Evolutionary conservation across 2,888 invertebrate genomes (phyloP), one percentile per base, ranked within the genome.

Genomic region (Epinotia brunnichana): DNA sequence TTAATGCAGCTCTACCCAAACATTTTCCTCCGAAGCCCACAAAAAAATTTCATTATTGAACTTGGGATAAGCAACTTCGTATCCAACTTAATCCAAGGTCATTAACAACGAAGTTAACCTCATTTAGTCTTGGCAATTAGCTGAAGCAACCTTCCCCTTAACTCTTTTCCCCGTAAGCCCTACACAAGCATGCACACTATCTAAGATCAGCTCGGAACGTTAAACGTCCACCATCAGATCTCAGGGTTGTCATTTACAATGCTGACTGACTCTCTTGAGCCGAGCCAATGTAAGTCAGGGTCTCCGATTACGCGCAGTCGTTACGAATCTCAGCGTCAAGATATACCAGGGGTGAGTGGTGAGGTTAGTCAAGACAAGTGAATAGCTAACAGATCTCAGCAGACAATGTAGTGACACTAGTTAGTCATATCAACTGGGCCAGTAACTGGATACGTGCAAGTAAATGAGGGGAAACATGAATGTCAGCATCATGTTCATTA

Each of bases 401-500:
- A 64, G 48, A 72, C 72, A 72, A 72, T 68, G 61, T 67, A 66
- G 24, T 53, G 54, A 62, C 72, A 68, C 66, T 39, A 67, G 72
- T 56, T 67, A 68, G 56, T 68, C 44, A 67, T 72, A 67, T 62
- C 72, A 67, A 64, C 56, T 66, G 15, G 72, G 72, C 62, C 67
- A 68, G 39, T 72, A 67, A 72, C 67, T 67, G 39, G 44, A 54
- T 64, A 71, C 11, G 4, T 62, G 56, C 48, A 17, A 48, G 61
- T 11, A 67, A 53, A 67, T 72, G 66, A 69, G 66, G 51, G 21
- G 44, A 57, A 44, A 48, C 62, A 15, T 3, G 44, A 44, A 53
- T 53, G 35, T 54, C 19, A 51, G 62, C 15, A 74, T n/a, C n/a
- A 13, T 61, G 66, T 69, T 53, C 59, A 76, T 76, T 72, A 74